phyloP scores from a whole-genome alignment of 2,797 vertebrate species.

The Eupleurogrammus muticus region DNA sequence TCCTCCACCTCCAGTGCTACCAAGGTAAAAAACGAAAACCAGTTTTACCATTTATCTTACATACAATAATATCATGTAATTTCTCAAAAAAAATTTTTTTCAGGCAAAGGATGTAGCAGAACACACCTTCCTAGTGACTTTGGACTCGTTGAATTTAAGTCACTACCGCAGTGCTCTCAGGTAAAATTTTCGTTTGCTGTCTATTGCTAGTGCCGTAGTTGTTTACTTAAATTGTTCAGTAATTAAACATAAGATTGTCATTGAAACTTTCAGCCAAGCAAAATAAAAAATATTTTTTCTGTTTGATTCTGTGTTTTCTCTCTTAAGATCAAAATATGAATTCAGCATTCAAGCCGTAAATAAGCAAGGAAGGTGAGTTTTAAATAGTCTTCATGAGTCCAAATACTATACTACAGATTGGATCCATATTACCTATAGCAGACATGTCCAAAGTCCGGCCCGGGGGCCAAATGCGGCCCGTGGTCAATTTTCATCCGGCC shows the following conservation, averaged over 20 bases:
- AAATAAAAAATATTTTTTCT: slow-evolving; percentile 11
- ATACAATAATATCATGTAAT: not conserved
- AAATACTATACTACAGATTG: no score
- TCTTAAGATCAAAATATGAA: slow-evolving; percentile 87
- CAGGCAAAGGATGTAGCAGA: slow-evolving; percentile 93
- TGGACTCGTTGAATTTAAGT: slow-evolving; percentile 85
- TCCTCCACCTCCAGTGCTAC: slow-evolving; percentile 87
- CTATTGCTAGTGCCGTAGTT: not conserved
- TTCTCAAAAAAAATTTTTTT: slow-evolving; percentile 29
- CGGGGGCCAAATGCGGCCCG: no score
- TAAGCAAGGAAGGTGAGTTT: slow-evolving; percentile 90
- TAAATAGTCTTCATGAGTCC: not conserved
- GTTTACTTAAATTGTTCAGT: not conserved
- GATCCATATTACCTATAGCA: not conserved
- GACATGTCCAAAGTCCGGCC: no score
- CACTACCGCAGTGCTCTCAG: slow-evolving; percentile 87
- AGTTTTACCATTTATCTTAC: not conserved
- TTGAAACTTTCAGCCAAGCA: not conserved
- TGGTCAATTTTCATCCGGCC: no score
- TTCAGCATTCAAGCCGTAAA: slow-evolving; percentile 95
- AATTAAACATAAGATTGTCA: not conserved
- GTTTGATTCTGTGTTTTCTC: slow-evolving; percentile 5
- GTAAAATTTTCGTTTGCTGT: slow-evolving; percentile 70
- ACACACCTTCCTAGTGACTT: slow-evolving; percentile 82
- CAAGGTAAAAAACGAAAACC: slow-evolving; percentile 82